phyloP scores from a whole-genome alignment of 2,888 invertebrate species.

The Latrodectus hesperus region DNA sequence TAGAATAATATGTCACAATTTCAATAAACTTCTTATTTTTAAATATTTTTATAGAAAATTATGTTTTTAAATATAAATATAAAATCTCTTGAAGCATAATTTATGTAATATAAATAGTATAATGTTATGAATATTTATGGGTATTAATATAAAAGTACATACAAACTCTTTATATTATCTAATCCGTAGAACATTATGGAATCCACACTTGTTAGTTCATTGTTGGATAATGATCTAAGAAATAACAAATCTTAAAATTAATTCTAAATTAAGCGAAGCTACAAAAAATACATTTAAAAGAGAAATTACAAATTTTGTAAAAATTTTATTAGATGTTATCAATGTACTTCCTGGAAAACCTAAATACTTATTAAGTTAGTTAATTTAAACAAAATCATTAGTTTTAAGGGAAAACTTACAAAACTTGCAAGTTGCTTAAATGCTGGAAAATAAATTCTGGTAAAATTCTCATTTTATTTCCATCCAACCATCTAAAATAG shows the following conservation, averaged over 20 bases:
- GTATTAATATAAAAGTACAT: background rate
- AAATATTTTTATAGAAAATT: too few relatives aligned
- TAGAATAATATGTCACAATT: too few relatives aligned
- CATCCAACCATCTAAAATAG: slow-evolving; percentile 57
- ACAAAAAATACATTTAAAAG: too few relatives aligned
- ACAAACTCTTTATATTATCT: slow-evolving; percentile 23
- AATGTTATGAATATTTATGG: too few relatives aligned
- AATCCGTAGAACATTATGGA: slow-evolving; percentile 1
- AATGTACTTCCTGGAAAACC: background rate
- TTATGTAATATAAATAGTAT: too few relatives aligned
- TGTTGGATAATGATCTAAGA: slow-evolving; percentile 25
- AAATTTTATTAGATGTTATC: background rate
- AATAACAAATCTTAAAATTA: background rate
- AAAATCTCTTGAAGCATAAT: too few relatives aligned
- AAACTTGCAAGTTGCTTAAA: slow-evolving; percentile 59
- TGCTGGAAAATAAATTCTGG: slow-evolving; percentile 50
- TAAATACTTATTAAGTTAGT: too few relatives aligned
- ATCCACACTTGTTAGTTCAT: slow-evolving; percentile 10
- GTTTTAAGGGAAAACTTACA: slow-evolving; percentile 49
- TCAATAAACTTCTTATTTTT: too few relatives aligned
- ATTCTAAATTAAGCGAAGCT: too few relatives aligned
- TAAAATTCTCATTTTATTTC: slow-evolving; percentile 41
- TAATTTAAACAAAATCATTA: too few relatives aligned
- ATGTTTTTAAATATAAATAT: too few relatives aligned
- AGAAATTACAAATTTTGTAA: too few relatives aligned